Conservation (phyloP, 2,113 vertebrate species). For the Hystrix cristata region DNA sequence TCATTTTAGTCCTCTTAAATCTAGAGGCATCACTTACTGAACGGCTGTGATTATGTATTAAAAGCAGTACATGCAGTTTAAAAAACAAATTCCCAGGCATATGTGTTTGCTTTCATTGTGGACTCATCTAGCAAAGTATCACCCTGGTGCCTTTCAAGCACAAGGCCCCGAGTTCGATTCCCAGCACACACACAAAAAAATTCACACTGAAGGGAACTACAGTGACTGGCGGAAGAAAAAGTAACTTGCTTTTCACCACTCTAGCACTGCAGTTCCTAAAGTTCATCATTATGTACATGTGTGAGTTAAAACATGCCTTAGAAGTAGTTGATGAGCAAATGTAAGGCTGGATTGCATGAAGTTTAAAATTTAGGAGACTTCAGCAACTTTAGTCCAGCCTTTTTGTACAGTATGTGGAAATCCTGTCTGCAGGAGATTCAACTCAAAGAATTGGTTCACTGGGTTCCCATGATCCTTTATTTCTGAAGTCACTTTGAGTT, state of each 20-base stretch:
- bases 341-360: not conserved
- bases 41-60: constrained; percentile 88
- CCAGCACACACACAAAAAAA: too few relatives aligned
- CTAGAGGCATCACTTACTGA: constrained; percentile 84
- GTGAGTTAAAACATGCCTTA: not conserved
- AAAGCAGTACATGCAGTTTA: constrained; percentile 85
- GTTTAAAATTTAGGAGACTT: not conserved
- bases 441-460: not conserved
- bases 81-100: constrained; percentile 86
- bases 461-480: not conserved
- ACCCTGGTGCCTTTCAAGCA: not conserved
- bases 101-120: constrained; percentile 85
- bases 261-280: constrained; percentile 79
- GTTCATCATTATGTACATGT: constrained; percentile 39
- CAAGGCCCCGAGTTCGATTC: too few relatives aligned
- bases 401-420: not conserved
- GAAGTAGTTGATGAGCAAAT: not conserved
- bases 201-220: constrained; percentile 71
- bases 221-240: constrained; percentile 79
- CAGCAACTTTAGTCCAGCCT: not conserved
- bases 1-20: constrained; percentile 80
- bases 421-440: not conserved
- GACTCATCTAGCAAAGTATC: constrained; percentile 83
- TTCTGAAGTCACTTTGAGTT: constrained; percentile 4
- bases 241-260: constrained; percentile 77